Percentiles rank a stretch among this genome's conserved stretches.
Evolutionary conservation across 2,888 invertebrate species (phyloP).

Genomic region (Agonopterix alstromeriana): DNA sequence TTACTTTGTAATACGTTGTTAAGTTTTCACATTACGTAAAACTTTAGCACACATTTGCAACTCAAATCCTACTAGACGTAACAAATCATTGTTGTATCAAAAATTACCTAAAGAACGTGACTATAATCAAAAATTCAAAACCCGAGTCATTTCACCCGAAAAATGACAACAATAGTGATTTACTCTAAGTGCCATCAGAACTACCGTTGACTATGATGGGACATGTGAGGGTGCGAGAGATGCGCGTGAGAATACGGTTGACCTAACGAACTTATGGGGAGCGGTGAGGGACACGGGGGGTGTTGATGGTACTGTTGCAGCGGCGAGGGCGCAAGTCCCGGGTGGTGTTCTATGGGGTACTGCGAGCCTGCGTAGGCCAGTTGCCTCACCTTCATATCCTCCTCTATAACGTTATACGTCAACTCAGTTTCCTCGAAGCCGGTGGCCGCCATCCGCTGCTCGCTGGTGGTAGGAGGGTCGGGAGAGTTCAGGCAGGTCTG

Average conservation of each 20-base stretch:
- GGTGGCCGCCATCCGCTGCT: slow-evolving; percentile 98
- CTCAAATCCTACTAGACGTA: slow-evolving; percentile 41
- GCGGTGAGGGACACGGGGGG: slow-evolving; percentile 85
- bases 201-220: slow-evolving; percentile 91
- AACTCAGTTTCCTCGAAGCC: slow-evolving; percentile 99
- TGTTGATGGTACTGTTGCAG: slow-evolving; percentile 85
- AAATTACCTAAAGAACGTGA: slow-evolving; percentile 53
- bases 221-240: slow-evolving; percentile 82
- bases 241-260: slow-evolving; percentile 73
- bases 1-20: slow-evolving; percentile 18
- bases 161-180: not conserved
- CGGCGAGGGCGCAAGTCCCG: slow-evolving; percentile 79
- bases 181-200: slow-evolving; percentile 27
- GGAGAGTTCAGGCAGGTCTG: slow-evolving; percentile 99
- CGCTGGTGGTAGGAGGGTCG: slow-evolving; percentile 89
- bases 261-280: slow-evolving; percentile 76
- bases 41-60: slow-evolving; percentile 16
- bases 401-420: slow-evolving; percentile 96
- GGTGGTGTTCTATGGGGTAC: slow-evolving; percentile 82
- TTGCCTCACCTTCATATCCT: slow-evolving; percentile 98
- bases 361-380: slow-evolving; percentile 89
- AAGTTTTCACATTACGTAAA: slow-evolving; percentile 10
- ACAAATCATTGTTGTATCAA: not conserved
- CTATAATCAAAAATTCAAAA: slow-evolving; percentile 44
- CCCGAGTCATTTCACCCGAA: slow-evolving; percentile 17